Base-by-base conservation (phyloP, 1,140 invertebrate species). In the Gonatopus flavifemur region DNA sequence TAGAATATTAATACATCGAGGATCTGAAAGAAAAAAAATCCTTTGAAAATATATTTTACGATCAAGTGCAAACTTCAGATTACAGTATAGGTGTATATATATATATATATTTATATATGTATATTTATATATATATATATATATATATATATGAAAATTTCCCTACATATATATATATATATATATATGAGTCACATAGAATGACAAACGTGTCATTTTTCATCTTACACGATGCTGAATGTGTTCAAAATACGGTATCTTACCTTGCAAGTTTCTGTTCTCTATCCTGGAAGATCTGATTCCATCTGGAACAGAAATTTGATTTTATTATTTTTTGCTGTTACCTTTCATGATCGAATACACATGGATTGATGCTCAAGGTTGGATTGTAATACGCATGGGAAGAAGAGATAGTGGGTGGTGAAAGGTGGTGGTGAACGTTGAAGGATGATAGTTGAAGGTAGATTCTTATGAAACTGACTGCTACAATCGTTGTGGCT, bases 201-300 rank as follows among this genome's bases (percentile, higher is more conserved):
- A n/a, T n/a, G n/a, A n/a, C n/a, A 12, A 32, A 30, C n/a, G 28
- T 32, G 4, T 32, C n/a, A n/a, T n/a, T n/a, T n/a, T n/a, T 19
- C 13, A 25, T 15, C 12, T 48, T 32, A 33, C 42, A 39, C 42
- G 15, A 24, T 13, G 40, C 1, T 48, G 42, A 40, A 38, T 25
- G 30, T 25, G 38, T n/a, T n/a, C n/a, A n/a, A 32, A 32, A 15
- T 7, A 32, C 4, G 15, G 15, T 16, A 7, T 12, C n/a, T n/a
- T n/a, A n/a, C n/a, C n/a, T 21, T 61, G 56, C 6, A 66, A 33
- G 16, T 71, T 64, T 42, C 67, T 67, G n/a, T n/a, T n/a, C 22
- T 64, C 56, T 52, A 64, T 52, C 36, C 66, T 66, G 18, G 57
- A 18, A 22, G 44, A 56, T 9, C 51, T 55, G 31, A 59, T 46